Evolutionary conservation across 2,113 vertebrate genomes (phyloP).

Genomic region (Peromyscus polionotus): DNA sequence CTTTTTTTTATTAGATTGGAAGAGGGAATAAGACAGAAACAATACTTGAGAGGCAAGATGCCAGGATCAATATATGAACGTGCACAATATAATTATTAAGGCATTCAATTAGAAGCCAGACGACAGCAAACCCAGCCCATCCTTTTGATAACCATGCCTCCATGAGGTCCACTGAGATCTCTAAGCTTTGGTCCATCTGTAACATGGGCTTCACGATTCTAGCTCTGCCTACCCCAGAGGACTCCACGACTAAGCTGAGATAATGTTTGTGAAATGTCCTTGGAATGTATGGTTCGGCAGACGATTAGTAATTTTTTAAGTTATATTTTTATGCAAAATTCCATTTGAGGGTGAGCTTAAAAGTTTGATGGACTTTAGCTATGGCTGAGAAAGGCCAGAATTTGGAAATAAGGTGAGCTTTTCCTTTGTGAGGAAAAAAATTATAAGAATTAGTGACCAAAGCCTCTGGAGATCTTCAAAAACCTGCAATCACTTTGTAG

Average conservation of each 20-base stretch:
- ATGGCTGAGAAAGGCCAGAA: slow-evolving; percentile 27
- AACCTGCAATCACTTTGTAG: neutral
- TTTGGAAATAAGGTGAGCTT: neutral
- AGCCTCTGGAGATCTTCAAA: neutral
- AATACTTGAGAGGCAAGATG: slow-evolving; percentile 28
- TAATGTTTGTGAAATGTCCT: slow-evolving; percentile 31
- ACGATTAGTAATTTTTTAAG: neutral
- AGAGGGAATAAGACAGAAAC: slow-evolving; percentile 16
- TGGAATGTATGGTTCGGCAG: neutral
- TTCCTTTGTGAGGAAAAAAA: neutral
- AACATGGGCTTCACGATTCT: neutral
- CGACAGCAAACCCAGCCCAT: neutral
- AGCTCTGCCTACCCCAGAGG: neutral
- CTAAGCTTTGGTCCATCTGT: neutral
- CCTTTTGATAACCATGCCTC: neutral
- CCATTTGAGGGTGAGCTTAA: neutral
- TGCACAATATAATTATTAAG: slow-evolving; percentile 58
- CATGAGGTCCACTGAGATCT: neutral
- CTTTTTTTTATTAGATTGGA: neutral
- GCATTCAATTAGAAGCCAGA: neutral
- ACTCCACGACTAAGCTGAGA: slow-evolving; percentile 17
- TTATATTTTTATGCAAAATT: slow-evolving; percentile 51
- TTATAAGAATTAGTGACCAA: neutral
- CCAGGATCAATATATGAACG: neutral
- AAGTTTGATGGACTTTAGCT: neutral